phyloP scores from a whole-genome alignment of 1,140 invertebrate genomes.

The Caenorhabditis remanei region DNA sequence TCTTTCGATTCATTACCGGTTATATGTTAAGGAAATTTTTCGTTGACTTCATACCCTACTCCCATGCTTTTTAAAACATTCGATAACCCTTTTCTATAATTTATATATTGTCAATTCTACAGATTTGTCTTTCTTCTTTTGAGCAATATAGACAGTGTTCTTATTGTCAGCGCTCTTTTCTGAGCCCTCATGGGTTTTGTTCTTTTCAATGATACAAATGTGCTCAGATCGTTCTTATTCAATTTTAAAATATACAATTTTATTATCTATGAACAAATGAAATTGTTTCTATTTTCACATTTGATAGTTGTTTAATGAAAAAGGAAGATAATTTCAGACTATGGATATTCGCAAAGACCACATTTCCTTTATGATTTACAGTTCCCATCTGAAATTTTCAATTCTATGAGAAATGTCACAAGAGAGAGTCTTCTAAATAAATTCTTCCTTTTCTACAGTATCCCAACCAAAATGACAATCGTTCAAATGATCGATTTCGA shows the following conservation, averaged over 20 bases:
- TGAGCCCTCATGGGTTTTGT: constrained; percentile 34
- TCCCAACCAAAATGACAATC: too few relatives aligned
- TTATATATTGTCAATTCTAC: neutral
- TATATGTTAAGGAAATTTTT: neutral
- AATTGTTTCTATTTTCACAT: constrained; percentile 19
- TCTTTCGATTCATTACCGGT: constrained; percentile 24
- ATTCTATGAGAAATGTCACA: too few relatives aligned
- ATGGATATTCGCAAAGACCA: too few relatives aligned
- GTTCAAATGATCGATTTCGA: too few relatives aligned
- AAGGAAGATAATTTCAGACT: too few relatives aligned
- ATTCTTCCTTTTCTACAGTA: too few relatives aligned
- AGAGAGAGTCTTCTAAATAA: too few relatives aligned
- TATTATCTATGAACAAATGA: constrained; percentile 49
- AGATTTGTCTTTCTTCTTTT: constrained; percentile 1
- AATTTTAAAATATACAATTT: neutral
- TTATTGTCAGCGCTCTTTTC: constrained; percentile 32
- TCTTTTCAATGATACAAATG: constrained; percentile 50
- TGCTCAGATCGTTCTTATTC: constrained; percentile 7
- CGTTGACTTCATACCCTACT: constrained; percentile 29
- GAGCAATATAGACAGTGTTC: constrained; percentile 36
- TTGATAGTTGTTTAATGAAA: too few relatives aligned
- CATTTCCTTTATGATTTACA: too few relatives aligned
- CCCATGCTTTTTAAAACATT: neutral
- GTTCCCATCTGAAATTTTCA: too few relatives aligned
- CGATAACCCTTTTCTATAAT: constrained; percentile 15